A percentile compares a stretch with the other conserved stretches of the same genome.
Evolutionary conservation across 2,797 vertebrate genomes (phyloP).

Genomic region (Parotocinclus haroldoi): DNA sequence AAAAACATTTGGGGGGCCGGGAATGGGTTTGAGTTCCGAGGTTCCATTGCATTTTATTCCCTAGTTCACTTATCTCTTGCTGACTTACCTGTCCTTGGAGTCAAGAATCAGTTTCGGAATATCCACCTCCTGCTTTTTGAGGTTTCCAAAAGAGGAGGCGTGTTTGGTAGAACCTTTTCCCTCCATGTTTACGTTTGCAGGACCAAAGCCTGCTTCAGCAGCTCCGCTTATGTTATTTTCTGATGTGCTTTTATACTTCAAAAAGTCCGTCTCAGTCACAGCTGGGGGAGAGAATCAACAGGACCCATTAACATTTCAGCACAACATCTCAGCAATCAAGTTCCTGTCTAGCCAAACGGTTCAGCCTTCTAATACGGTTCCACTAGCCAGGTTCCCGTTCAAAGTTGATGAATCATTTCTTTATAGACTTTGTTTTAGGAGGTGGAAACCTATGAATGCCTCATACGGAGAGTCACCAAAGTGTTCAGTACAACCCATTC

Average conservation of each 20-base stretch:
- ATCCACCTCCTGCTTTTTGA: slow-evolving; percentile 87
- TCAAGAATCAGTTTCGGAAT: slow-evolving; percentile 79
- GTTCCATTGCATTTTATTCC: too few species aligned
- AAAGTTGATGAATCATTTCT: too few species aligned
- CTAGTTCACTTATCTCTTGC: neutral
- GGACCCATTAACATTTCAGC: neutral
- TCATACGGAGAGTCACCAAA: too few species aligned
- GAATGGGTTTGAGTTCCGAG: too few species aligned
- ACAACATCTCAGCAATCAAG: too few species aligned
- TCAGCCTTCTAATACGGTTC: too few species aligned
- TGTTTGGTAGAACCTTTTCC: slow-evolving; percentile 74
- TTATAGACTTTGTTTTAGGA: too few species aligned
- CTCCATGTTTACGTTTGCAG: slow-evolving; percentile 62
- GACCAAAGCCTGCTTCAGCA: slow-evolving; percentile 61
- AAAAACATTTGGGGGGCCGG: too few species aligned
- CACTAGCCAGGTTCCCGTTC: too few species aligned
- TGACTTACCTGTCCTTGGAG: slow-evolving; percentile 71
- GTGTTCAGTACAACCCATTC: too few species aligned
- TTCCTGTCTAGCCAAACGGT: too few species aligned
- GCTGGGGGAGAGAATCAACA: slow-evolving; percentile 63
- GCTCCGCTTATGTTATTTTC: slow-evolving; percentile 66
- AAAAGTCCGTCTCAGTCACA: slow-evolving; percentile 80
- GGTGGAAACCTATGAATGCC: too few species aligned
- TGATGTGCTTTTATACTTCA: slow-evolving; percentile 79
- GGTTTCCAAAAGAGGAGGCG: slow-evolving; percentile 80